Evolutionary conservation across 2,797 vertebrate species (phyloP).

Genomic region (Xenops minutus): DNA sequence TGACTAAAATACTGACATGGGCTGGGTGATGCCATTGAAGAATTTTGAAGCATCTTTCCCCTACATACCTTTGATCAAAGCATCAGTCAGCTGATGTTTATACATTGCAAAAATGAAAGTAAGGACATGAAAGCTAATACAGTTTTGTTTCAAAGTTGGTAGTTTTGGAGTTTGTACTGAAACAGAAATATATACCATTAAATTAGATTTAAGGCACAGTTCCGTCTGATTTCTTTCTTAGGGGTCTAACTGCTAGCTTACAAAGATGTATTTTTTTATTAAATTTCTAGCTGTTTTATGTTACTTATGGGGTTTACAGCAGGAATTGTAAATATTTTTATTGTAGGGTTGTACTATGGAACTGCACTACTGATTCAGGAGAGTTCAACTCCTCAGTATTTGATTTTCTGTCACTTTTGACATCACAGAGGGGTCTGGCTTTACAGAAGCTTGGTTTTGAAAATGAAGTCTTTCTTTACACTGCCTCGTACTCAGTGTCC

Average conservation of each 20-base stretch:
- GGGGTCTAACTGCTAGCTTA: background rate
- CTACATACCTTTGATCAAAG: background rate
- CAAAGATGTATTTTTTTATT: background rate
- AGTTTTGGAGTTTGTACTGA: background rate
- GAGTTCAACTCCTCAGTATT: background rate
- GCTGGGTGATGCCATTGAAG: background rate
- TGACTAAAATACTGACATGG: rapidly evolving
- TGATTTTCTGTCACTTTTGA: conserved; percentile 3
- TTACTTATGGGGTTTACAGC: background rate
- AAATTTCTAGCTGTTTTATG: background rate
- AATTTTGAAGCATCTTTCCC: background rate
- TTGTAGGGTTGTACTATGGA: background rate
- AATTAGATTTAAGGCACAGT: background rate
- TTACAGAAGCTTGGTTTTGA: background rate
- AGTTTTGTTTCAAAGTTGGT: background rate
- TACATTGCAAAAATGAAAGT: background rate
- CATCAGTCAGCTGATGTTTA: background rate
- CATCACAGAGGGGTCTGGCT: background rate
- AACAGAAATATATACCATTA: background rate
- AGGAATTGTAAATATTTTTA: background rate
- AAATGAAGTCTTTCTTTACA: background rate
- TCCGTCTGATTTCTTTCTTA: background rate
- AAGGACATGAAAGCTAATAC: background rate
- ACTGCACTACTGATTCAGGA: background rate
- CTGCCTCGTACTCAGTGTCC: background rate